These are phyloP conservation scores for Drosophila triauraria DNA, from an alignment of 1,140 invertebrate species.

Conservation along the genomic window DNA sequence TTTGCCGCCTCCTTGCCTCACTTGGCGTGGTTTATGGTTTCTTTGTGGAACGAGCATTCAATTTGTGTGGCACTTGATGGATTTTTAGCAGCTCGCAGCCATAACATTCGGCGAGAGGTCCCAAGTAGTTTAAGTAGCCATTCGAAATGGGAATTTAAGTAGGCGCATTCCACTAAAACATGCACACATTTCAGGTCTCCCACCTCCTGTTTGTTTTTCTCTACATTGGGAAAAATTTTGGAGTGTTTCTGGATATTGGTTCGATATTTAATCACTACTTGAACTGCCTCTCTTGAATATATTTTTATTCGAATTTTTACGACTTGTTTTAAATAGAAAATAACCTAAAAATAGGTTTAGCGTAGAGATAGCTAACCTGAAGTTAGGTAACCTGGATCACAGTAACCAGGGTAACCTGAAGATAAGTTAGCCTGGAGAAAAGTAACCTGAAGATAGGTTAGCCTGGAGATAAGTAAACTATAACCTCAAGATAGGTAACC, in stretches of 20 bases:
- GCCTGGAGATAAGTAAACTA: no score
- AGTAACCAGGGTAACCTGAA: no score
- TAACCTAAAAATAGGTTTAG: no score
- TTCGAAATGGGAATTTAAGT: conserved; percentile 71
- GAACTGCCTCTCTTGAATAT: no score
- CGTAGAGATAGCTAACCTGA: background rate
- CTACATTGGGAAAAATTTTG: background rate
- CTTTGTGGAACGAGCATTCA: conserved; percentile 40
- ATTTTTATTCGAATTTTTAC: no score
- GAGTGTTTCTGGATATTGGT: background rate
- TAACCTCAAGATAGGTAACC: no score
- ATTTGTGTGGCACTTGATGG: conserved; percentile 67
- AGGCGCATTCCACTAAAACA: conserved; percentile 55
- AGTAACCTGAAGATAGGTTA: no score
- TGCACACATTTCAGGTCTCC: conserved; percentile 1
- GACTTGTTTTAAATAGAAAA: no score
- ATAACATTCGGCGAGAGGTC: conserved; percentile 36
- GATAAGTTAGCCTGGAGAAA: no score
- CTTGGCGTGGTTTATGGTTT: conserved; percentile 31
- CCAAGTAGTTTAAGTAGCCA: conserved; percentile 77
- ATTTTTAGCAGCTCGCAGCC: conserved; percentile 68
- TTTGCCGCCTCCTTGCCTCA: background rate
- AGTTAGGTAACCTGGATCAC: no score
- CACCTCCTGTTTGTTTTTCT: background rate
- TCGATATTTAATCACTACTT: no score